Percentiles rank a stretch among this genome's conserved stretches.
Evolutionary conservation across 2,888 invertebrate species (phyloP).

Genomic region (Agrilus cyanescens): DNA sequence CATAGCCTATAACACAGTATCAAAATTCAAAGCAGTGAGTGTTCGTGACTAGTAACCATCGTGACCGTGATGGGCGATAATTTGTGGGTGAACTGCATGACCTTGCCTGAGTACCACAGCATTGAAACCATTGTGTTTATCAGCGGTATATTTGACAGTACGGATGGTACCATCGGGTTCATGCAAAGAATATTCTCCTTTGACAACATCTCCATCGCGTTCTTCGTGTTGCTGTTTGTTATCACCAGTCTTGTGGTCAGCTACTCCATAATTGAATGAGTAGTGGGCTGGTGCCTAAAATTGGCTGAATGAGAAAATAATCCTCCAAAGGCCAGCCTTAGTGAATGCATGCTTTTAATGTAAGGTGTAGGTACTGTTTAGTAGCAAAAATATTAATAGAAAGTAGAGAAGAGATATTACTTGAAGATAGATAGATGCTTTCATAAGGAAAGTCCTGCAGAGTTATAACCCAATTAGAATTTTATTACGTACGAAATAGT

Average conservation of each 20-base stretch:
- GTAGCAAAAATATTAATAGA: no score
- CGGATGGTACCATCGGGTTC: conserved; percentile 41
- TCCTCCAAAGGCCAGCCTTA: no score
- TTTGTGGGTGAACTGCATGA: conserved; percentile 43
- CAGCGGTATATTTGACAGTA: conserved; percentile 43
- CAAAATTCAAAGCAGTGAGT: no score
- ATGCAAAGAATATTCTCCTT: conserved; percentile 38
- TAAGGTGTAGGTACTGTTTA: no score
- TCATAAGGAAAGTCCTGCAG: no score
- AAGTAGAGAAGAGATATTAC: no score
- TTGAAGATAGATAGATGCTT: no score
- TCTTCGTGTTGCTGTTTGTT: conserved; percentile 45
- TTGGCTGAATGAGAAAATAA: conserved; percentile 2
- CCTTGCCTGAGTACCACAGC: conserved; percentile 37
- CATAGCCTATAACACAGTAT: no score
- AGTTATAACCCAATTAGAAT: no score
- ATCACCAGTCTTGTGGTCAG: conserved; percentile 45
- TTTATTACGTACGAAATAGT: not conserved
- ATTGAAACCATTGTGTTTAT: conserved; percentile 43
- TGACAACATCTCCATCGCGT: conserved; percentile 39
- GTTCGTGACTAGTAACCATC: no score
- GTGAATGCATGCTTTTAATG: no score
- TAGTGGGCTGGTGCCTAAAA: conserved; percentile 50
- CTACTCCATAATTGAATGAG: conserved; percentile 44
- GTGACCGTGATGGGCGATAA: no score